Conservation (phyloP, 92 coral and sea anemone species). For the Palythoa grandiflora region DNA sequence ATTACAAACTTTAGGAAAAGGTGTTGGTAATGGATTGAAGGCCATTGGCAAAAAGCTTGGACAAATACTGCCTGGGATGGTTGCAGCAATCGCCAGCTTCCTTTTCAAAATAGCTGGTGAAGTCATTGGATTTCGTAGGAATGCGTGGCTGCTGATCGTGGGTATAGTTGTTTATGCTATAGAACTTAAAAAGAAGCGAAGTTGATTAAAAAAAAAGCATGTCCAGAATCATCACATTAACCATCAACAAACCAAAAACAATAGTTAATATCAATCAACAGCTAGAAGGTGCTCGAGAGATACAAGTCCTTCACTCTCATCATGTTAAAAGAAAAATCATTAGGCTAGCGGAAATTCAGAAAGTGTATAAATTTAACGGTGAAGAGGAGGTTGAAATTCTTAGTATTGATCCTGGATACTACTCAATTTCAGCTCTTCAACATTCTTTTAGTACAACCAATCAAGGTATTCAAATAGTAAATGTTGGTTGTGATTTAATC, state of each 20-base stretch:
- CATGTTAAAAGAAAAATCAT: neutral
- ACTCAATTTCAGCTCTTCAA: neutral
- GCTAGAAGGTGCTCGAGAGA: neutral
- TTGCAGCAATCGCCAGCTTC: too few relatives aligned
- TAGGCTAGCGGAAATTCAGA: neutral
- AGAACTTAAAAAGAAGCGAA: neutral
- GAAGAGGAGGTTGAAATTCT: neutral
- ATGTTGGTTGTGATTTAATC: neutral
- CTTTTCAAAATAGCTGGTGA: neutral
- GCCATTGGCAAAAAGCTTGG: conserved; percentile 37
- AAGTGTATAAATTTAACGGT: neutral
- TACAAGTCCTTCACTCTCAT: neutral
- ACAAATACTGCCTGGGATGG: too few relatives aligned
- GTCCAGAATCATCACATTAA: neutral
- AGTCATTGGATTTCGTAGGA: conserved; percentile 44
- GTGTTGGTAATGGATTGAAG: conserved; percentile 64
- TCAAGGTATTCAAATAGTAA: neutral
- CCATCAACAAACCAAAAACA: neutral
- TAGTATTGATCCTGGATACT: neutral
- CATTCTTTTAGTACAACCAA: neutral
- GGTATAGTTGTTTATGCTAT: conserved; percentile 11
- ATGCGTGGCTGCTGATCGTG: conserved; percentile 63
- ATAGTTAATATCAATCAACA: neutral
- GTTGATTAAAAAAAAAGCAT: neutral
- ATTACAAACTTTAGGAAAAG: conserved; percentile 50